phyloP scores from a whole-genome alignment of 1,140 invertebrate species.

The Trigoniulus corallinus region DNA sequence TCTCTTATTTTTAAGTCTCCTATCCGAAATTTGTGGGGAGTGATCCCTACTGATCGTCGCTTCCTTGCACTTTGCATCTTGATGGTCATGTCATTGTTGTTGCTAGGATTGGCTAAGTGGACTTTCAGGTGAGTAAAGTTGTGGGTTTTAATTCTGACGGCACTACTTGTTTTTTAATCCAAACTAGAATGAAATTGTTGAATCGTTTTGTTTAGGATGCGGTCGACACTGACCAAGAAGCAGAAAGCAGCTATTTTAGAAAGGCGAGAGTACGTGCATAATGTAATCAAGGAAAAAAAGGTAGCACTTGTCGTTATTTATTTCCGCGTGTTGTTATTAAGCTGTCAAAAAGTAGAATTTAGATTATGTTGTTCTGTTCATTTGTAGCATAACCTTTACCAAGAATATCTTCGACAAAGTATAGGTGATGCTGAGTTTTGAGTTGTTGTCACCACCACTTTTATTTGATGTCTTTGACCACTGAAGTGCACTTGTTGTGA shows the following conservation, averaged over 20 bases:
- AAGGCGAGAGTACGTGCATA: conserved; percentile 30
- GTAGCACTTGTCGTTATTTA: conserved; percentile 16
- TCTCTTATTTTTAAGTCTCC: conserved; percentile 10
- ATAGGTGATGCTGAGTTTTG: conserved; percentile 34
- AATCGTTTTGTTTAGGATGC: too few species aligned
- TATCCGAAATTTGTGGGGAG: conserved; percentile 19
- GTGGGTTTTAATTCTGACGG: not conserved
- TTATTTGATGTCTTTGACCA: too few species aligned
- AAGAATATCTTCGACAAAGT: conserved; percentile 35
- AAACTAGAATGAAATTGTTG: too few species aligned
- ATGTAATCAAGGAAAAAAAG: conserved; percentile 31
- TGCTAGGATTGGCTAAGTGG: conserved; percentile 27
- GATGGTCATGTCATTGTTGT: conserved; percentile 21
- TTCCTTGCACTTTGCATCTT: conserved; percentile 21
- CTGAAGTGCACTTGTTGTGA: too few species aligned
- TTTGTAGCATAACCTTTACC: conserved; percentile 32
- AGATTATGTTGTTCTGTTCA: conserved; percentile 9
- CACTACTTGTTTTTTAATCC: conserved; percentile 7
- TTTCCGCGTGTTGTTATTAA: conserved; percentile 6
- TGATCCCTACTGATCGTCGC: conserved; percentile 24
- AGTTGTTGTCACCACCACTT: not conserved
- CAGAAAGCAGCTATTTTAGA: conserved; percentile 29
- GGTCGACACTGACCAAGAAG: conserved; percentile 29
- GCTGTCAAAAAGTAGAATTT: not conserved
- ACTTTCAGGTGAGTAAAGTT: conserved; percentile 18